phyloP scores from a whole-genome alignment of 2,888 invertebrate genomes.

The Epinotia ramella region DNA sequence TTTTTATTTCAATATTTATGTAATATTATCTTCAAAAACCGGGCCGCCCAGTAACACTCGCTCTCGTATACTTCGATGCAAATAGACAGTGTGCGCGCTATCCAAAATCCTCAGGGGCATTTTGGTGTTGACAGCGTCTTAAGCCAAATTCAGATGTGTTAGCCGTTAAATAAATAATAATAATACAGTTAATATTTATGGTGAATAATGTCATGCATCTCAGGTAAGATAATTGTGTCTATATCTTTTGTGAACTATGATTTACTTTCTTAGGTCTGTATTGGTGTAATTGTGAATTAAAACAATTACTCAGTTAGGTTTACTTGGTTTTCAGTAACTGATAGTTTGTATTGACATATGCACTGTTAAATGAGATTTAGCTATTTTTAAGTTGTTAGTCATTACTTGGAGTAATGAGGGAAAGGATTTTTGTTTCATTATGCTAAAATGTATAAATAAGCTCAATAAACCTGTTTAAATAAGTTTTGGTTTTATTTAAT shows the following conservation, averaged over 20 bases:
- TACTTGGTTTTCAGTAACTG: slow-evolving; percentile 11
- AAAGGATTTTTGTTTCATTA: slow-evolving; percentile 74
- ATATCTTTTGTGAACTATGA: slow-evolving; percentile 15
- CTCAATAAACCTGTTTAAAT: slow-evolving; percentile 65
- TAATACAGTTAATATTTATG: slow-evolving; percentile 8
- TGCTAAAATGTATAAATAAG: slow-evolving; percentile 76
- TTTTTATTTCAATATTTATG: too few relatives aligned
- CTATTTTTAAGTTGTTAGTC: slow-evolving; percentile 67
- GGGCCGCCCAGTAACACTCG: too few relatives aligned
- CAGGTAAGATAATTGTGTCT: slow-evolving; percentile 2
- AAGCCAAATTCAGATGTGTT: too few relatives aligned
- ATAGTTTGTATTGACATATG: slow-evolving; percentile 52
- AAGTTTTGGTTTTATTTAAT: not conserved
- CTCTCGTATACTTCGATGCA: too few relatives aligned
- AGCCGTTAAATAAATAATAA: too few relatives aligned
- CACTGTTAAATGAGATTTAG: slow-evolving; percentile 53
- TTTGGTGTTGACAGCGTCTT: too few relatives aligned
- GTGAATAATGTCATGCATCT: not conserved
- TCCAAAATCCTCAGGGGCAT: too few relatives aligned
- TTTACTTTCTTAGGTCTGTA: slow-evolving; percentile 34
- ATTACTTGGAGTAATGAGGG: slow-evolving; percentile 77
- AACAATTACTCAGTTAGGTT: slow-evolving; percentile 20
- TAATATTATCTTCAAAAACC: too few relatives aligned
- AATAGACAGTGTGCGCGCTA: too few relatives aligned
- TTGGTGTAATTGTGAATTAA: slow-evolving; percentile 31